Evolutionary conservation across 2,113 vertebrate genomes (phyloP).

Genomic region (Rhea americana): DNA sequence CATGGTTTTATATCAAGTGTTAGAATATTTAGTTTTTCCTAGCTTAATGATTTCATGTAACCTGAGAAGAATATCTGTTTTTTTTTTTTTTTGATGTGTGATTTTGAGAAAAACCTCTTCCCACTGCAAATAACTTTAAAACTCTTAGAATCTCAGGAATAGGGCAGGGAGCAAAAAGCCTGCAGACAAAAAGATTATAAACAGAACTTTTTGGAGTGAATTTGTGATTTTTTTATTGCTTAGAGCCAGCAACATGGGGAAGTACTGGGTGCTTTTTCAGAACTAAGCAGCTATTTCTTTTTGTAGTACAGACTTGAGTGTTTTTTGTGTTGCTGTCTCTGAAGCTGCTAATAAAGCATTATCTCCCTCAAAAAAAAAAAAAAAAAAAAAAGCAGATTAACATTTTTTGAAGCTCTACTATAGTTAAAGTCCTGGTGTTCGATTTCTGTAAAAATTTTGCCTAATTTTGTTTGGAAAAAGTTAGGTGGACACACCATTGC

Average conservation of each 20-base stretch:
- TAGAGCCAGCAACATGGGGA: conserved; percentile 19
- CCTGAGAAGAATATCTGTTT: conserved; percentile 32
- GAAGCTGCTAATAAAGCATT: not conserved
- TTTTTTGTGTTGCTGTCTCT: not conserved
- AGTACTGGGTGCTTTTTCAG: not conserved
- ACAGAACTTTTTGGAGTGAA: conserved; percentile 22
- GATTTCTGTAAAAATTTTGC: not conserved
- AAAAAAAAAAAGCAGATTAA: not conserved
- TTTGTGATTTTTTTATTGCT: conserved; percentile 33
- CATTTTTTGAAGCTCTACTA: not conserved
- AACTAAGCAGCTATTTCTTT: not conserved
- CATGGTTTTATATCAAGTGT: not conserved
- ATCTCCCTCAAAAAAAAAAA: not conserved
- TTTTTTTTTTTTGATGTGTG: not conserved
- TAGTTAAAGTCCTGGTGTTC: not conserved
- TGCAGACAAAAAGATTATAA: conserved; percentile 32
- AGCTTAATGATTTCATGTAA: not conserved
- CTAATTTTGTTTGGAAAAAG: not conserved
- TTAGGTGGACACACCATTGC: not conserved
- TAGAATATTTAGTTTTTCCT: not conserved
- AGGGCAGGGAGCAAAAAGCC: conserved; percentile 5
- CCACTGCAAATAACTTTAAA: conserved; percentile 11
- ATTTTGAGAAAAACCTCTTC: conserved; percentile 40
- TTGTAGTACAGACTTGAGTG: not conserved
- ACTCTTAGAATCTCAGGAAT: conserved; percentile 9